Base-by-base conservation (phyloP, 2,113 vertebrate species). In the Bubo blakistoni region DNA sequence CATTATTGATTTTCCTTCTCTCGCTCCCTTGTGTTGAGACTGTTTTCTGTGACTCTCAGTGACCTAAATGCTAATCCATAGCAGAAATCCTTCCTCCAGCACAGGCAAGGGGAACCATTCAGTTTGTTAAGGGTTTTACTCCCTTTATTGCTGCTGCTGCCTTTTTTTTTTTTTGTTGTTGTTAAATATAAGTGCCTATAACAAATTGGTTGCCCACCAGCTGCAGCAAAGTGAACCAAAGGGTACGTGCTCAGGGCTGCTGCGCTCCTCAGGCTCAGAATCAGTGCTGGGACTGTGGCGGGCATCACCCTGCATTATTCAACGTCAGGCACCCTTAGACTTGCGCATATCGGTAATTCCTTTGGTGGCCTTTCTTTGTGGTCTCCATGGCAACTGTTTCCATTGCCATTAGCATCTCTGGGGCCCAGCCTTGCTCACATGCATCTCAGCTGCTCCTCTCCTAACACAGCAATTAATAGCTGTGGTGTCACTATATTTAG, bases 331-430 rank as follows among this genome's bases (percentile, higher is more conserved):
- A 95, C 86, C 95, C 91, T 97, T 78, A 95, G 86, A 96, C 97
- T 98, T 95, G 85, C 6, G 96, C 97, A 97, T 98, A 98, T 98
- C 98, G 98, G 98, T 96, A 98, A 98, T 98, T 98, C 98, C 98
- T 97, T 98, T 96, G 97, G 97, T 98, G 94, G 94, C 96, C 94
- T 95, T 97, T 79, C 97, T 96, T 98, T 97, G 97, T 92, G 15
- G 97, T 99, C 96, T 95, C 98, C 98, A 99, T 98, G 98, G 98
- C 97, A 99, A 99, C 99, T 40, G 46, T 97, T 98, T 97, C 98
- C 97, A 97, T 95, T 96, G 97, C 97, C 97, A 98, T 95, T 93
- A 98, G 98, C 96, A 98, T 98, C 98, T 98, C 98, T 96, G 96
- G 98, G 98, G 98, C 98, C 96, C 95, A 96, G 98, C 97, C 98